Evolutionary conservation across 2,888 invertebrate species (phyloP).

Genomic region (Stenurella melanura): DNA sequence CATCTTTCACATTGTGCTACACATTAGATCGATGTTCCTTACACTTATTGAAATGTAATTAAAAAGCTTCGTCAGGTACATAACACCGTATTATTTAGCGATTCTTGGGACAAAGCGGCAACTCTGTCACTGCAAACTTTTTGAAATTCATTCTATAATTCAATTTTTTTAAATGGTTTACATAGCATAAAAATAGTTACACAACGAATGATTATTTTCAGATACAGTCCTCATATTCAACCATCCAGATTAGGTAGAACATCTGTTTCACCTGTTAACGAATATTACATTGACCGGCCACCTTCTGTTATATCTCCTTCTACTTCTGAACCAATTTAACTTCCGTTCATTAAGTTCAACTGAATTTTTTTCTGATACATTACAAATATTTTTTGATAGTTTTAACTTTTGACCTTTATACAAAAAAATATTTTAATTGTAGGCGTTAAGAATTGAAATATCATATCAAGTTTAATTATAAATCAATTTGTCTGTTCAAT

Average conservation of each 20-base stretch:
- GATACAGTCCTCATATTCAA: slow-evolving; percentile 66
- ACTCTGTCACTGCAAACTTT: too few species aligned
- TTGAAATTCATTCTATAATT: too few species aligned
- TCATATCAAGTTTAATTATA: slow-evolving; percentile 24
- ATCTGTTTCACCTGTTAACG: slow-evolving; percentile 65
- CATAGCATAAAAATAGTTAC: slow-evolving; percentile 2
- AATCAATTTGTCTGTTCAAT: slow-evolving; percentile 59
- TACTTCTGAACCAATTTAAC: slow-evolving; percentile 60
- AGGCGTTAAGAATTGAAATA: not conserved
- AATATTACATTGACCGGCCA: slow-evolving; percentile 60
- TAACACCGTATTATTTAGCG: too few species aligned
- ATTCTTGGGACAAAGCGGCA: too few species aligned
- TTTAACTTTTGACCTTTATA: slow-evolving; percentile 38
- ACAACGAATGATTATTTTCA: slow-evolving; percentile 52
- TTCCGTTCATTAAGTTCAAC: not conserved
- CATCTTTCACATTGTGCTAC: too few species aligned
- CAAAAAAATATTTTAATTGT: slow-evolving; percentile 8
- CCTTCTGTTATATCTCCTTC: slow-evolving; percentile 62
- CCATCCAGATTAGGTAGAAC: slow-evolving; percentile 65
- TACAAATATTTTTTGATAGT: slow-evolving; percentile 12
- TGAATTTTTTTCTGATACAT: not conserved
- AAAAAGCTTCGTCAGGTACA: too few species aligned
- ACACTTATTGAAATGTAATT: too few species aligned
- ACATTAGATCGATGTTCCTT: too few species aligned
- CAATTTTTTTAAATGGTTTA: too few species aligned